These are phyloP conservation scores for Cyphomyrmex costatus DNA, from an alignment of 1,140 invertebrate species.

Conservation along the genomic window DNA sequence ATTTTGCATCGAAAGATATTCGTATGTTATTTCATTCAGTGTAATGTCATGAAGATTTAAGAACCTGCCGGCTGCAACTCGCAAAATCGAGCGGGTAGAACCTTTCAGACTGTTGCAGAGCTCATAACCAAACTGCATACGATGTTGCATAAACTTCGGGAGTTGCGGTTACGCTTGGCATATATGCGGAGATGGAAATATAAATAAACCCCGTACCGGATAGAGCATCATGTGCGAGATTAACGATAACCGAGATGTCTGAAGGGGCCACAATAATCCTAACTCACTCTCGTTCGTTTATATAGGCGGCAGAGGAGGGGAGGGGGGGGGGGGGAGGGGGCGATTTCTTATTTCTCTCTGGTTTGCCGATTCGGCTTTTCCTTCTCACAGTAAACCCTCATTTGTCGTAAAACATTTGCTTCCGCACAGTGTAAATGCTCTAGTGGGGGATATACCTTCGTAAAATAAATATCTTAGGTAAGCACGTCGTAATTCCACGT, in stretches of 20 bases:
- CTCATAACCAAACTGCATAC: slow-evolving; percentile 64
- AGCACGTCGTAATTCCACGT: slow-evolving; percentile 71
- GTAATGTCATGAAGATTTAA: slow-evolving; percentile 50
- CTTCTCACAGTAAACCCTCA: slow-evolving; percentile 67
- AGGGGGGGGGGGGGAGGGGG: no score
- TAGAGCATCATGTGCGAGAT: slow-evolving; percentile 61
- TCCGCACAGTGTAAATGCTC: slow-evolving; percentile 1
- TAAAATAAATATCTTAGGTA: slow-evolving; percentile 76
- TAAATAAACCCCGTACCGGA: slow-evolving; percentile 68
- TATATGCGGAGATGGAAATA: slow-evolving; percentile 43
- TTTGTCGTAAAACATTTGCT: slow-evolving; percentile 75
- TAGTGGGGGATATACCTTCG: slow-evolving; percentile 55
- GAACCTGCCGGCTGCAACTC: not conserved
- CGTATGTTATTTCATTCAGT: slow-evolving; percentile 27
- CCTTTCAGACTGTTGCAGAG: slow-evolving; percentile 51
- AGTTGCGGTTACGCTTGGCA: slow-evolving; percentile 51
- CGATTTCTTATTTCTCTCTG: slow-evolving; percentile 30
- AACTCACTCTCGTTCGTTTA: slow-evolving; percentile 40
- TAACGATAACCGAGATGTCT: slow-evolving; percentile 66
- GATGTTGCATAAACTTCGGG: slow-evolving; percentile 60
- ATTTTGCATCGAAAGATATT: slow-evolving; percentile 6
- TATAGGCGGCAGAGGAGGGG: not conserved
- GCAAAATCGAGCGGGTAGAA: slow-evolving; percentile 31
- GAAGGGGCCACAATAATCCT: slow-evolving; percentile 70
- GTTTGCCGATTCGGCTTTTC: slow-evolving; percentile 32